Base-by-base conservation (phyloP, 2,797 vertebrate genomes). In the Scleropages formosus region DNA sequence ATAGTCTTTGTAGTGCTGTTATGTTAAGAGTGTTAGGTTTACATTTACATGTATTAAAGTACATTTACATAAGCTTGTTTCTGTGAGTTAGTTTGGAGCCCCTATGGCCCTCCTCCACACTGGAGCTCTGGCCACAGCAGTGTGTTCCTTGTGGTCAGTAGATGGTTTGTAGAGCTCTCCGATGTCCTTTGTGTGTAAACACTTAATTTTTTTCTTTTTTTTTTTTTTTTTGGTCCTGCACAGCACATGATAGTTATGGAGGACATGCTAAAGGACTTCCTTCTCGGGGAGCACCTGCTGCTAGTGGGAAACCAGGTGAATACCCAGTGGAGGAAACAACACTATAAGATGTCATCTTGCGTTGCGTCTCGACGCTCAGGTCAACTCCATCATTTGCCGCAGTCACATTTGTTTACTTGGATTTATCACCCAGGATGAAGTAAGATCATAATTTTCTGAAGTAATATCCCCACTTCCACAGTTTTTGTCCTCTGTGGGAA, bases 291-390 rank as follows among this genome's bases (percentile, higher is more conserved):
- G 72, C 96, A 99, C 81, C 92, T 99, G 65, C 92, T 99, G 59
- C 81, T 99, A 86, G 95, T 99, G 77, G 98, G 98, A 22, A 99
- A 99, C 88, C 98, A 99, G 96, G 97, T 98, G 85, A 92, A 93
- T 80, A 78, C 59, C 47, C 51, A 4, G 0, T 9, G 22, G 12
- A 27, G 39, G 44, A 24, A 27, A 3, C 1, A 10, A 10, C 20
- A 10, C 56, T 20, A 15, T 39, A 51, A 27, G 18, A 18, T 39
- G 39, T 44, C 39, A 31, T 39, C 15, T 13, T 24, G 15, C 13
- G n/a, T 39, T 12, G 20, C 64, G 15, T 22, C 24, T 51, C 15
- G 39, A 27, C 11, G 15, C 20, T 44, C n/a, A 53, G 22, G 51
- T 20, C 6, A 24, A 31, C 4, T 27, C 46, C 22, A 16, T 18